A percentile compares a stretch with the other conserved stretches of the same genome.
Conservation (phyloP, 2,113 vertebrate genomes). For the Trachemys scripta region DNA sequence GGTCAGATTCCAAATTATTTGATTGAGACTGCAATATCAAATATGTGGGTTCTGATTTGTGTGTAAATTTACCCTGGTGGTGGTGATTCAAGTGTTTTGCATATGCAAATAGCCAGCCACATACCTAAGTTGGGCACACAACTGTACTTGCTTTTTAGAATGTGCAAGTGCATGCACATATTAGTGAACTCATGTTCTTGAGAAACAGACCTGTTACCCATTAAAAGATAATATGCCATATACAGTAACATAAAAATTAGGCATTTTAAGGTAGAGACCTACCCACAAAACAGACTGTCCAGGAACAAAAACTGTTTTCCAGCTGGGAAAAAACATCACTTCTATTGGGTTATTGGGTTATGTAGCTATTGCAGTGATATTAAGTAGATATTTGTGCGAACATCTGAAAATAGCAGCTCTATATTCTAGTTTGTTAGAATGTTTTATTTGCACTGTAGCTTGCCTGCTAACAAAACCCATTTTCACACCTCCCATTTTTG, state of each 20-base stretch:
- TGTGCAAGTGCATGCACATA: neutral
- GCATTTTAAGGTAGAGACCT: neutral
- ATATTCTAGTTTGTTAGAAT: neutral
- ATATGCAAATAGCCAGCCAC: neutral
- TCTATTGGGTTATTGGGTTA: neutral
- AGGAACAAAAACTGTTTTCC: neutral
- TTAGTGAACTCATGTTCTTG: neutral
- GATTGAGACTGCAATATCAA: neutral
- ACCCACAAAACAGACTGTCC: neutral
- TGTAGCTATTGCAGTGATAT: neutral
- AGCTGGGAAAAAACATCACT: neutral
- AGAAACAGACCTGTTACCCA: neutral
- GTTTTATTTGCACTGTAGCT: neutral
- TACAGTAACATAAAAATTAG: fast-evolving
- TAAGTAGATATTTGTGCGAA: neutral
- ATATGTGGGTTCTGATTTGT: neutral
- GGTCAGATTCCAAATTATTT: neutral
- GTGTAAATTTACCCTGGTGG: fast-evolving
- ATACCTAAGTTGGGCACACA: neutral
- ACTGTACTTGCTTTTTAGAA: neutral
- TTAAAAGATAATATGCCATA: neutral
- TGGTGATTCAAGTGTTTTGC: neutral
- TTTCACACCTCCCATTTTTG: neutral
- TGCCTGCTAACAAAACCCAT: neutral
- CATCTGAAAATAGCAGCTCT: neutral